phyloP scores from a whole-genome alignment of 2,888 invertebrate species.

The Anthoptus insignis region DNA sequence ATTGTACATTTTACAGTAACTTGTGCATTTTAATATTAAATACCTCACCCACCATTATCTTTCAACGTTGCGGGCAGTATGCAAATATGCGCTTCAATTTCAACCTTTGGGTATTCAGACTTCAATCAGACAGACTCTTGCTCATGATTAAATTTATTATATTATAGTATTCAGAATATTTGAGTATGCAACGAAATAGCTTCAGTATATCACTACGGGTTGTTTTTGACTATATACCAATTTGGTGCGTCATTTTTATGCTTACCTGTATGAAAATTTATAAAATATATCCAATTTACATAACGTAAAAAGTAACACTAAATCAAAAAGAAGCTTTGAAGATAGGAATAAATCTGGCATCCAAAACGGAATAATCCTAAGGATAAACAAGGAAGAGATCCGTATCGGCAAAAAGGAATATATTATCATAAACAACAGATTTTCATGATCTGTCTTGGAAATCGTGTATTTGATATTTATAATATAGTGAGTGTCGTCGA shows the following conservation, averaged over 20 bases:
- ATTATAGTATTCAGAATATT: neutral
- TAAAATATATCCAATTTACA: too few relatives aligned
- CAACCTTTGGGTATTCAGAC: conserved; percentile 6
- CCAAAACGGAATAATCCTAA: conserved; percentile 5
- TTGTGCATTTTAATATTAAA: conserved; percentile 18
- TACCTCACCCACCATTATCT: neutral
- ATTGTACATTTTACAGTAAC: neutral
- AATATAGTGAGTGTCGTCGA: neutral
- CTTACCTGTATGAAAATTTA: too few relatives aligned
- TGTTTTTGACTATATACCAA: too few relatives aligned
- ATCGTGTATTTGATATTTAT: conserved; percentile 1
- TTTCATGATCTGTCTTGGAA: neutral
- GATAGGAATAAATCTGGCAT: neutral
- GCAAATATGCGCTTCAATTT: conserved; percentile 14
- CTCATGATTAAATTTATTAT: too few relatives aligned
- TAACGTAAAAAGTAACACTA: neutral
- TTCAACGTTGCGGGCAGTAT: conserved; percentile 8
- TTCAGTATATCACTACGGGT: neutral
- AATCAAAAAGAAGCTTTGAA: conserved; percentile 1
- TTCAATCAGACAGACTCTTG: conserved; percentile 9
- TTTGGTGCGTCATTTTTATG: too few relatives aligned
- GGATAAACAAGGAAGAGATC: conserved; percentile 4
- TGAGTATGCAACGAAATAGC: neutral
- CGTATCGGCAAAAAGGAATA: conserved; percentile 7
- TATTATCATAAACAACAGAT: conserved; percentile 10